Conservation (phyloP, 2,113 vertebrate genomes). For the Hoplias malabaricus region DNA sequence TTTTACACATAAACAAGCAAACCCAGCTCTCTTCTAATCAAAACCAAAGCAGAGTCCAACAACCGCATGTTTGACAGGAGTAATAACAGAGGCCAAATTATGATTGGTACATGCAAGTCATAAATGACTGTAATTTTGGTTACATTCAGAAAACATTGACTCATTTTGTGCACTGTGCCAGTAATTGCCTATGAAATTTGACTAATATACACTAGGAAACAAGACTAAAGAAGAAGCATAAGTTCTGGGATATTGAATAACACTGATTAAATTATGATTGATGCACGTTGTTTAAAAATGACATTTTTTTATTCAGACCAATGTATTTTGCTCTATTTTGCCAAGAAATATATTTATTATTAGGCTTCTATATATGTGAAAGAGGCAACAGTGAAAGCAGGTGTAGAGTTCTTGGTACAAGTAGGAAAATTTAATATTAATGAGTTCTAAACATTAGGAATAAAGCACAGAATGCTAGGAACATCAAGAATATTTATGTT, state of each 20-base stretch:
- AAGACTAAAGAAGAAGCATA: background rate
- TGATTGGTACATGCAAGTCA: background rate
- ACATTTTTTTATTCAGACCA: too few relatives aligned
- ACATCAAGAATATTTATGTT: too few relatives aligned
- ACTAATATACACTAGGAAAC: background rate
- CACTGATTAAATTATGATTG: too few relatives aligned
- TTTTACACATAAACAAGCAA: conserved; percentile 25
- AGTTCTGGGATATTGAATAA: background rate
- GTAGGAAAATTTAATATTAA: too few relatives aligned
- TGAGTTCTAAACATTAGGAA: too few relatives aligned
- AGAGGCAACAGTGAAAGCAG: too few relatives aligned
- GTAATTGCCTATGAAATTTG: background rate
- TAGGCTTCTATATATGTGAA: background rate
- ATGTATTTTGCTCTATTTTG: background rate
- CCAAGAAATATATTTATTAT: background rate
- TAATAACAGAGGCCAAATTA: conserved; percentile 20
- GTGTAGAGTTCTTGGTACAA: too few relatives aligned
- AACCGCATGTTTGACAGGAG: conserved; percentile 15
- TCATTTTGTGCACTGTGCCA: background rate
- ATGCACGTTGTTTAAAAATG: too few relatives aligned
- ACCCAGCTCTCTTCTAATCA: background rate
- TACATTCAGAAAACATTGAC: conserved; percentile 16
- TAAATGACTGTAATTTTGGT: background rate
- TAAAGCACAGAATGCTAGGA: too few relatives aligned
- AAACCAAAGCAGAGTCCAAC: background rate